Conservation (phyloP, 2,888 invertebrate species). For the Synanthedon myopaeformis region DNA sequence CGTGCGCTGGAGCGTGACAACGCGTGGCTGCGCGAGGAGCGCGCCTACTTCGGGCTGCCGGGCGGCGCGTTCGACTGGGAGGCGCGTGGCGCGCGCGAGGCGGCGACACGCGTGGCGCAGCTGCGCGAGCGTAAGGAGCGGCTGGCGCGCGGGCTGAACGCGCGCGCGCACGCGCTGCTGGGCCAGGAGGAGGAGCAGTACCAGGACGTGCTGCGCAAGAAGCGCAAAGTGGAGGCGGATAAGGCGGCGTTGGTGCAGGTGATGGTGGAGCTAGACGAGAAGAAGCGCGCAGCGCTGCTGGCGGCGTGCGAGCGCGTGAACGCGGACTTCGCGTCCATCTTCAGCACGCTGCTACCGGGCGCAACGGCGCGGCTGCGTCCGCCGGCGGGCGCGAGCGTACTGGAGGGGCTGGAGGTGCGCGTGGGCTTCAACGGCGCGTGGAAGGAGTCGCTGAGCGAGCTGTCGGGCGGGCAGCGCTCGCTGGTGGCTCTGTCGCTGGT, state of each 20-base stretch:
- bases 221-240: constrained; percentile 79
- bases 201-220: constrained; percentile 77
- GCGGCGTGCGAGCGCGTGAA: constrained; percentile 84
- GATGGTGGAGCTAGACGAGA: constrained; percentile 89
- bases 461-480: constrained; percentile 97
- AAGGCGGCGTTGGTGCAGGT: constrained; percentile 79
- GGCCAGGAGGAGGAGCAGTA: constrained; percentile 85
- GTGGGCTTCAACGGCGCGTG: constrained; percentile 93
- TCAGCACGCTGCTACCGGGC: constrained; percentile 90
- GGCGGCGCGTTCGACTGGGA: constrained; percentile 79
- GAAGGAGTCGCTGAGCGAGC: constrained; percentile 96
- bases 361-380: constrained; percentile 89
- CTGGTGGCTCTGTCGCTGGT: constrained; percentile 96
- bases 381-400: constrained; percentile 76
- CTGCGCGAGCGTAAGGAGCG: constrained; percentile 73
- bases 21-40: constrained; percentile 83
- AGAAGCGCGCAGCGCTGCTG: constrained; percentile 86
- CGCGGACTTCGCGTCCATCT: constrained; percentile 94
- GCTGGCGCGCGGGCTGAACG: constrained; percentile 79
- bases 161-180: constrained; percentile 76
- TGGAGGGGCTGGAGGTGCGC: constrained; percentile 85
- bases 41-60: constrained; percentile 79
- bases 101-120: constrained; percentile 64
- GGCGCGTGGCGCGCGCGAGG: constrained; percentile 69
- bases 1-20: constrained; percentile 57